A percentile compares a stretch with the other conserved stretches of the same genome.
Conservation (phyloP, 2,113 vertebrate genomes). For the Azemiops feae region DNA sequence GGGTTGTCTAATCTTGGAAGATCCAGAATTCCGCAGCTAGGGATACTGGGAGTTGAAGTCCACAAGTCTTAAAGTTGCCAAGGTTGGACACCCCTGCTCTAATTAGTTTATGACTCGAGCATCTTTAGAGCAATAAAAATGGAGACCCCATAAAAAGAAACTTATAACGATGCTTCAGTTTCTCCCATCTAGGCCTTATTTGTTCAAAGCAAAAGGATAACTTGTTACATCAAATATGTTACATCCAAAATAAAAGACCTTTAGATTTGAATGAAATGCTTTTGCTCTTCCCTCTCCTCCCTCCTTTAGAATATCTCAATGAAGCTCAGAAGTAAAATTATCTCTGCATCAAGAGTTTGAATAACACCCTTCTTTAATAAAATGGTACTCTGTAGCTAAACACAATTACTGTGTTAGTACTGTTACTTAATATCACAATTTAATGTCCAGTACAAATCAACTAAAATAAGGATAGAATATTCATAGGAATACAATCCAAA, state of each 20-base stretch:
- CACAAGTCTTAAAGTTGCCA: not conserved
- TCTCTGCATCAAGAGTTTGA: not conserved
- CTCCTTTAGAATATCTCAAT: not conserved
- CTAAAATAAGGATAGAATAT: not conserved
- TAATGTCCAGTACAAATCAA: not conserved
- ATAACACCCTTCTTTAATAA: not conserved
- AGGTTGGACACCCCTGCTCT: not conserved
- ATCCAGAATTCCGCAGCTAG: not conserved
- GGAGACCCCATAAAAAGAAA: conserved; percentile 20
- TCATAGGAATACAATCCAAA: not conserved
- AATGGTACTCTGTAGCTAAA: not conserved
- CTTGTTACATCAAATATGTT: not conserved
- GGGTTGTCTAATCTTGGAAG: no score
- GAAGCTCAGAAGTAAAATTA: not conserved
- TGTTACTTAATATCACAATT: not conserved
- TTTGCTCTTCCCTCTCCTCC: not conserved
- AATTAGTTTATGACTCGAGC: conserved; percentile 28
- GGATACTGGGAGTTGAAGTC: not conserved
- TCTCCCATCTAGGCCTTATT: conserved; percentile 14
- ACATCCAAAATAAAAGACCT: not conserved
- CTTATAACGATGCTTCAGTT: conserved; percentile 5
- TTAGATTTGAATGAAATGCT: not conserved
- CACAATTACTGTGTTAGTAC: not conserved
- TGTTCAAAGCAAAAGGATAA: not conserved
- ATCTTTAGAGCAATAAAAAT: not conserved